phyloP scores from a whole-genome alignment of 2,797 vertebrate species.

The Bryconaethiops microstoma region DNA sequence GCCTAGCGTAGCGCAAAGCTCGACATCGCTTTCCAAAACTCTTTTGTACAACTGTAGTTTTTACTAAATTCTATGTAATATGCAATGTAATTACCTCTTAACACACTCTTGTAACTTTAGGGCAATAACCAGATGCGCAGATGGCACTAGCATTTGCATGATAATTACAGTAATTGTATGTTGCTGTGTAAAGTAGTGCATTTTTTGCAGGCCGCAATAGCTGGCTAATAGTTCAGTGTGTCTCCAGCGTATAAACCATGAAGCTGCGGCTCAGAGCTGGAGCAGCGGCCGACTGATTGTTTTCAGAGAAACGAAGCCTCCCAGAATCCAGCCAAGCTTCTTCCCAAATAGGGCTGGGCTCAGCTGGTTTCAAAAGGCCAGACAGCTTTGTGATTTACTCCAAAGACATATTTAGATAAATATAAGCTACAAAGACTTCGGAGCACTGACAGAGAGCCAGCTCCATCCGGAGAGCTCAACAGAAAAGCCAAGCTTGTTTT shows the following conservation, averaged over 20 bases:
- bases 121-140: constrained; percentile 12
- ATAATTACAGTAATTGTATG: constrained; percentile 41
- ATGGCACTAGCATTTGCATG: constrained; percentile 27
- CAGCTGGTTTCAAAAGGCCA: constrained; percentile 68
- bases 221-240: constrained; percentile 73
- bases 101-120: constrained; percentile 22
- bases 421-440: constrained; percentile 73
- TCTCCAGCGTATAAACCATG: constrained; percentile 64
- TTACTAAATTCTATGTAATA: constrained; percentile 22
- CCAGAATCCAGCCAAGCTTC: constrained; percentile 63
- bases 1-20: constrained; percentile 20
- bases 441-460: constrained; percentile 55
- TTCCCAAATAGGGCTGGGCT: constrained; percentile 71
- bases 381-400: constrained; percentile 73
- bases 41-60: constrained; percentile 25
- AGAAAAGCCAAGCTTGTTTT: constrained; percentile 35
- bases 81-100: constrained; percentile 40
- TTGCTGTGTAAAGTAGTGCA: constrained; percentile 43
- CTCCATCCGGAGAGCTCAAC: constrained; percentile 49
- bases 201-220: constrained; percentile 51
- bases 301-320: constrained; percentile 62
- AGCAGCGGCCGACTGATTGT: constrained; percentile 55
- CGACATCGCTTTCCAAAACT: constrained; percentile 21
- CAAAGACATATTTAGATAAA: constrained; percentile 80
- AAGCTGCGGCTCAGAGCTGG: constrained; percentile 42